Evolutionary conservation across 2,113 vertebrate genomes (phyloP).

Genomic region (Hemiscyllium ocellatum): DNA sequence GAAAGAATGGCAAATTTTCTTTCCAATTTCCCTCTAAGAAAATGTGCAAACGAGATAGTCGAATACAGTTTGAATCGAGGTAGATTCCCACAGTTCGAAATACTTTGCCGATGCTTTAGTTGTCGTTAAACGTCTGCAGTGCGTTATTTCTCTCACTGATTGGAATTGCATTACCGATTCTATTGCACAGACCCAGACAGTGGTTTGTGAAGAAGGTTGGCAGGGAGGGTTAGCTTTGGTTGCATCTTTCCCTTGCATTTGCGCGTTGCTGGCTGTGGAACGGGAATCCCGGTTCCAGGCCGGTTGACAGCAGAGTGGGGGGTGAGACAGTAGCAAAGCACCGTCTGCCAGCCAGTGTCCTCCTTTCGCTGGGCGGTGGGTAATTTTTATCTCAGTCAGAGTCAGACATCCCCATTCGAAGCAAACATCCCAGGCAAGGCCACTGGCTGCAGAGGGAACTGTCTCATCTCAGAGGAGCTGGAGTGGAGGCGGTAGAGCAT

Average conservation of each 20-base stretch:
- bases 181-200: too few species aligned
- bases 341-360: not conserved
- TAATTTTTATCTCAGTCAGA: slow-evolving; percentile 56
- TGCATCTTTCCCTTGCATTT: not conserved
- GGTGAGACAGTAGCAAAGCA: not conserved
- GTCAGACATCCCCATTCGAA: slow-evolving; percentile 51
- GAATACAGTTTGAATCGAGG: not conserved
- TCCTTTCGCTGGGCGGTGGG: slow-evolving; percentile 44
- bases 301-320: not conserved
- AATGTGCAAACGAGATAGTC: not conserved
- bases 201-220: not conserved
- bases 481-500: not conserved
- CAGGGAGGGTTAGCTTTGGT: not conserved
- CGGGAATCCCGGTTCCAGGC: not conserved
- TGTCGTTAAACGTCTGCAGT: not conserved
- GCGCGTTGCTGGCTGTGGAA: not conserved
- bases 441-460: slow-evolving; percentile 37
- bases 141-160: not conserved
- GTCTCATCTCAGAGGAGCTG: slow-evolving; percentile 17
- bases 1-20: not conserved
- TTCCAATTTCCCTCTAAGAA: not conserved
- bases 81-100: not conserved
- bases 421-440: slow-evolving; percentile 47
- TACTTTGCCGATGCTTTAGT: not conserved
- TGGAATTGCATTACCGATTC: not conserved